These are phyloP conservation scores for Heliothis virescens DNA, from an alignment of 1,140 invertebrate genomes.

Conservation along the genomic window DNA sequence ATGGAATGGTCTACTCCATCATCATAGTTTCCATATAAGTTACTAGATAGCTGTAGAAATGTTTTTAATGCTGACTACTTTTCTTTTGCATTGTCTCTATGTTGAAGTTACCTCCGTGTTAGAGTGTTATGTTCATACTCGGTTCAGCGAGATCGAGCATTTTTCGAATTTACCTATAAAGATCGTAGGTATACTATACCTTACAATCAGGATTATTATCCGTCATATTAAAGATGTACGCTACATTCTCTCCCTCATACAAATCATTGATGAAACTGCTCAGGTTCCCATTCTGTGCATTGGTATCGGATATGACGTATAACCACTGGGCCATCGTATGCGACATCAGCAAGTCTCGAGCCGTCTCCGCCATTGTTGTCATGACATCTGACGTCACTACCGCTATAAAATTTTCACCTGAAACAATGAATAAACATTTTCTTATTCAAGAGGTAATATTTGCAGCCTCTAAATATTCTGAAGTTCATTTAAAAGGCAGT, in stretches of 20 bases:
- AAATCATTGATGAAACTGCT: slow-evolving; percentile 87
- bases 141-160: no score
- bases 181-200: slow-evolving; percentile 71
- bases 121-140: no score
- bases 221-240: slow-evolving; percentile 92
- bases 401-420: slow-evolving; percentile 86
- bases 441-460: background rate
- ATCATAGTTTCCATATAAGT: no score
- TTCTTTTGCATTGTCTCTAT: no score
- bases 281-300: slow-evolving; percentile 81
- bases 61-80: no score
- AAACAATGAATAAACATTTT: slow-evolving; percentile 22
- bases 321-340: slow-evolving; percentile 92
- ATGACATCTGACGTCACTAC: slow-evolving; percentile 83
- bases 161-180: background rate
- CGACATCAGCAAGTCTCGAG: slow-evolving; percentile 88
- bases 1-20: background rate
- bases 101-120: no score
- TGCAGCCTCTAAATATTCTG: background rate
- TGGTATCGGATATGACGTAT: slow-evolving; percentile 90
- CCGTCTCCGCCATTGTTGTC: slow-evolving; percentile 89
- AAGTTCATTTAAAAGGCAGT: slow-evolving; percentile 8
- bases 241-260: slow-evolving; percentile 93
- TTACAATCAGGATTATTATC: slow-evolving; percentile 81
- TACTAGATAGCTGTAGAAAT: no score